A percentile compares a stretch with the other conserved stretches of the same genome.
Evolutionary conservation across 2,113 vertebrate genomes (phyloP).

Genomic region (Macrotus californicus): DNA sequence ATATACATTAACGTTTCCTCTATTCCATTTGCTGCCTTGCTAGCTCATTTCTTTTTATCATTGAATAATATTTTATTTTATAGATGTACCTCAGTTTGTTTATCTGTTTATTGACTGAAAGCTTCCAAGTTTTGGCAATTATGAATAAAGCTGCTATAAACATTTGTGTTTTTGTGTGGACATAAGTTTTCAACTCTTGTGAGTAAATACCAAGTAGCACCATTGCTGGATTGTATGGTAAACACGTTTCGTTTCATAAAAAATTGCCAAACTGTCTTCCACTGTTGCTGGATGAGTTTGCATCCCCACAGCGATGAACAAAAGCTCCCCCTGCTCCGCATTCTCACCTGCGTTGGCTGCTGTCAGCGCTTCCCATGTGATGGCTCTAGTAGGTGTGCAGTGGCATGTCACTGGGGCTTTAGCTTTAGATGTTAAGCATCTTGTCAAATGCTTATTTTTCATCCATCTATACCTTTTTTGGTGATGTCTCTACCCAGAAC

Average conservation of each 20-base stretch:
- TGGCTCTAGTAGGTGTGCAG: neutral
- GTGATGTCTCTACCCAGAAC: neutral
- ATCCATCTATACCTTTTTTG: neutral
- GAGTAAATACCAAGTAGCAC: neutral
- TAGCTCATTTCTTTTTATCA: neutral
- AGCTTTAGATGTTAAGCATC: neutral
- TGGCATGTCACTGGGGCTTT: neutral
- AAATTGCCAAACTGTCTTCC: neutral
- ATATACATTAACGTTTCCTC: neutral
- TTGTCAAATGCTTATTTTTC: neutral
- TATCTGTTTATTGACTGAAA: neutral
- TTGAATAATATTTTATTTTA: neutral
- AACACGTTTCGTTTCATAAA: neutral
- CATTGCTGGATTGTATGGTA: neutral
- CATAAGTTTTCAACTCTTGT: neutral
- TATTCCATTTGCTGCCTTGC: neutral
- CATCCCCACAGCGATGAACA: neutral
- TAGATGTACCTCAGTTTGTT: neutral
- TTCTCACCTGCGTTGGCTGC: neutral
- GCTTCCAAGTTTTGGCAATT: neutral
- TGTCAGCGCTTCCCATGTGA: neutral
- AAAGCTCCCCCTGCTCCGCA: rapidly evolving
- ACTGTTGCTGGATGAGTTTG: neutral
- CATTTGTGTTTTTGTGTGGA: neutral
- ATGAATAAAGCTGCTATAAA: neutral